Conservation (phyloP, 1,140 invertebrate species). For the Ips nitidus region DNA sequence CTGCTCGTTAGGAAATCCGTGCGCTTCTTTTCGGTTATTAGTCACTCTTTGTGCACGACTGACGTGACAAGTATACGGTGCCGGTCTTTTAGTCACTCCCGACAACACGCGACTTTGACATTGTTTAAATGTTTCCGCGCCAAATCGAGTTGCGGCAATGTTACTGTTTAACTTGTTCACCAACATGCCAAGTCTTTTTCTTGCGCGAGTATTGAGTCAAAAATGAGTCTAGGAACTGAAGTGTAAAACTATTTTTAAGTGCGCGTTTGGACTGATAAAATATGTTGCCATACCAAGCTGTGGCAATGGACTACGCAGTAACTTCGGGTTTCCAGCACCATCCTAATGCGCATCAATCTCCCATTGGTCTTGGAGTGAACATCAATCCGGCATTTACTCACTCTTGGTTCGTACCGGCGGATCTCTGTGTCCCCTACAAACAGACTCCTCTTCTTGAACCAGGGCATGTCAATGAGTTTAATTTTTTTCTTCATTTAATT, state of each 20-base stretch:
- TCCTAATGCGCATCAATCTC: constrained; percentile 68
- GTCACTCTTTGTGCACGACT: constrained; percentile 42
- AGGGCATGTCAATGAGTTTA: constrained; percentile 82
- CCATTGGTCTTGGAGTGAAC: constrained; percentile 63
- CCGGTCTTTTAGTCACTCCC: constrained; percentile 2
- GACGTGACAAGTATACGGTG: constrained; percentile 29
- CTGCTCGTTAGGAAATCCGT: constrained; percentile 32
- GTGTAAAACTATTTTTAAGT: too few species aligned
- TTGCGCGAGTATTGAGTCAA: too few species aligned
- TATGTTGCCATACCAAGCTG: constrained; percentile 85
- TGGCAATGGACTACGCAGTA: constrained; percentile 85
- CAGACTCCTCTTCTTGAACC: constrained; percentile 83
- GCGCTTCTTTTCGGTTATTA: constrained; percentile 42
- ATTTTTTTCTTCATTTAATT: not conserved
- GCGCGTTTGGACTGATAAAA: too few species aligned
- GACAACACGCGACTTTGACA: not conserved
- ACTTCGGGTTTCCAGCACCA: constrained; percentile 71
- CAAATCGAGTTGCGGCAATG: too few species aligned
- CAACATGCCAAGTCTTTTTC: too few species aligned
- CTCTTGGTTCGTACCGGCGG: constrained; percentile 90
- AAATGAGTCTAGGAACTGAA: too few species aligned
- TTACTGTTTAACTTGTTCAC: too few species aligned
- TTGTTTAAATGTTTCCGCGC: constrained; percentile 1
- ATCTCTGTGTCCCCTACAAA: constrained; percentile 84
- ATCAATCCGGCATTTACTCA: constrained; percentile 74